Base-by-base conservation (phyloP, 2,888 invertebrate genomes). In the Atherix ibis region DNA sequence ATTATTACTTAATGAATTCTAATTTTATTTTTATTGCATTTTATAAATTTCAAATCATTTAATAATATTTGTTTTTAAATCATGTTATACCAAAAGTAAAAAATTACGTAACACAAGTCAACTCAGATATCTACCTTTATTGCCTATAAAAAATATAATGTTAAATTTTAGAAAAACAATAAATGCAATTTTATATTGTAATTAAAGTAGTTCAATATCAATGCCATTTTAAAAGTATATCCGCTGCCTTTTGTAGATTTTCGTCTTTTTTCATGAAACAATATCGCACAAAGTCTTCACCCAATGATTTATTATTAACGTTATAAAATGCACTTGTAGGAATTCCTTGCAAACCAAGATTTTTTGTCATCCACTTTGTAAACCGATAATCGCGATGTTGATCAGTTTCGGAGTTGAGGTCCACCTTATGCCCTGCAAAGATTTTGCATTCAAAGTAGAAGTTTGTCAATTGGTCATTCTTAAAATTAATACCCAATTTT, bases 241-340 rank as follows among this genome's bases (percentile, higher is more conserved):
- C 67, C 14, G 67, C 72, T 12, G 80, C 73, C 42, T 76, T 66
- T 35, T 68, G 53, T 17, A 83, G 58, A 50, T 76, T 80, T 48
- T 76, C 77, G 50, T 84, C 81, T 64, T 79, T 75, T 73, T 95
- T 95, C 43, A 89, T 87, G 54, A 91, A 95, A 54, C 94, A 95
- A 61, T 91, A 92, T 32, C 95, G 70, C 1, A 92, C 82, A 52
- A 73, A 84, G 56, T 87, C 71, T 56, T 91, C 85, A 0, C 76
- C 91, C 5, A 92, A 60, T 36, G 65, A 58, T 55, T 89, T 91
- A 62, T 95, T 75, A 6, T 63, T 64, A 4, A 70, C 66, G 13
- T 78, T 75, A 59, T 95, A 98, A 65, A 98, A 98, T 1, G 91
- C 92, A 28, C 83, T 79, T 0, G 89, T 85, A 2, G 97, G 98